Evolutionary conservation across 1,140 invertebrate genomes (phyloP), one percentile per base, ranked within the genome.

Genomic region (Drosophila murphyi): DNA sequence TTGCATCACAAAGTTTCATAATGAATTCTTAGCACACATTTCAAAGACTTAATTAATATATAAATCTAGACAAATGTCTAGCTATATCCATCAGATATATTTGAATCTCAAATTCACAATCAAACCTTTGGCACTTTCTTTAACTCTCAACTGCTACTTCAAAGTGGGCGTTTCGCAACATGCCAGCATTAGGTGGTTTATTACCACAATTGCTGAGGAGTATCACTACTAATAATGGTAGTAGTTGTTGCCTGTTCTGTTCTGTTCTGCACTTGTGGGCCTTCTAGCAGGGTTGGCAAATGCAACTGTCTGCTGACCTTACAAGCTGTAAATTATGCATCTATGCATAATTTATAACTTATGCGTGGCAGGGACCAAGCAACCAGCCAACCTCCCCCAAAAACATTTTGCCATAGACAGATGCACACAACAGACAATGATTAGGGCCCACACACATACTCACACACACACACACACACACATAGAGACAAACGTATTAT

Each of bases 281-380:
- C 59, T 48, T 39, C 6, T 7, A 34, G 75, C 50, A 43, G 63
- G 67, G 6, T 62, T 67, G 83, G 82, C 78, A 79, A 87, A 82
- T 83, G 85, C 85, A 88, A 88, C 80, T 88, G 82, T 88, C 82
- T 87, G 82, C 82, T 87, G 82, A 86, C 82, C 82, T 88, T 86
- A 79, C 76, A 64, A 78, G 72, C 82, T 74, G 82, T 83, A 87
- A 82, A 87, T 87, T 87, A 88, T 87, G 82, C 82, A 87, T 87
- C 75, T 74, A 88, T 80, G 83, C 76, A 87, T 87, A 87, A 87
- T 87, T 87, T 87, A 87, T 88, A 87, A 88, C 80, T 86, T 87
- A 76, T 86, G 82, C 82, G 78, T 82, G 71, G 78, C 75, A 50
- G 47, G 47, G 65, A 32, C 52, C 35, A 28, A 52, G 3, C 37